phyloP scores from a whole-genome alignment of 2,797 vertebrate genomes.

The Leptoclinus maculatus region DNA sequence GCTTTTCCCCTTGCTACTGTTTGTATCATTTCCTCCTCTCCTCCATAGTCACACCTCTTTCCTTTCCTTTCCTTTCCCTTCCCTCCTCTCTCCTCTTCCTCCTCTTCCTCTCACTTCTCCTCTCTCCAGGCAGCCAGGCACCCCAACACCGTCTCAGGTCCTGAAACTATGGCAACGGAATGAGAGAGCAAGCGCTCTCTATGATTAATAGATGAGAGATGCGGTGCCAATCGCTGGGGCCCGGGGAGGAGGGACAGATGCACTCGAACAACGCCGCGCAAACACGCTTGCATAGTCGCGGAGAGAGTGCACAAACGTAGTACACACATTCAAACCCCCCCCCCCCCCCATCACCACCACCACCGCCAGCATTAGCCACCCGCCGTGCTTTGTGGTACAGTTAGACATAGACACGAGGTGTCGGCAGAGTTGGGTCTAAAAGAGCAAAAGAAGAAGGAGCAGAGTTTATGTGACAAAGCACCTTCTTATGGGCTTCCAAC shows the following conservation, averaged over 20 bases:
- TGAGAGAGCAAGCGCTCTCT: slow-evolving; percentile 93
- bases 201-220: slow-evolving; percentile 99
- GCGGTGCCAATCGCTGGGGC: slow-evolving; percentile 88
- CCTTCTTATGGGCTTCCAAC: slow-evolving; percentile 49
- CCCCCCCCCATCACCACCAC: neutral
- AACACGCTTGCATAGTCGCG: slow-evolving; percentile 59
- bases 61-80: slow-evolving; percentile 68
- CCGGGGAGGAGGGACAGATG: slow-evolving; percentile 84
- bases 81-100: slow-evolving; percentile 64
- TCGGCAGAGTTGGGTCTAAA: slow-evolving; percentile 35
- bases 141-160: slow-evolving; percentile 95
- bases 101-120: slow-evolving; percentile 83
- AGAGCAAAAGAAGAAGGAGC: slow-evolving; percentile 41
- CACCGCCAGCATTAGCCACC: slow-evolving; percentile 53
- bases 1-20: slow-evolving; percentile 44
- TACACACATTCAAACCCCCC: slow-evolving; percentile 42
- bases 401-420: slow-evolving; percentile 34
- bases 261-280: slow-evolving; percentile 73
- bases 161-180: slow-evolving; percentile 99
- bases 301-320: slow-evolving; percentile 49
- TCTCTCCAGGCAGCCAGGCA: slow-evolving; percentile 92
- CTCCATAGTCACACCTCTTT: slow-evolving; percentile 45
- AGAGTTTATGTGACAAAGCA: slow-evolving; percentile 38
- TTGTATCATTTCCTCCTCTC: slow-evolving; percentile 54
- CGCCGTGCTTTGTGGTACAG: slow-evolving; percentile 48